Base-by-base conservation (phyloP, 2,113 vertebrate species). In the Sinocyclocheilus anophthalmus region DNA sequence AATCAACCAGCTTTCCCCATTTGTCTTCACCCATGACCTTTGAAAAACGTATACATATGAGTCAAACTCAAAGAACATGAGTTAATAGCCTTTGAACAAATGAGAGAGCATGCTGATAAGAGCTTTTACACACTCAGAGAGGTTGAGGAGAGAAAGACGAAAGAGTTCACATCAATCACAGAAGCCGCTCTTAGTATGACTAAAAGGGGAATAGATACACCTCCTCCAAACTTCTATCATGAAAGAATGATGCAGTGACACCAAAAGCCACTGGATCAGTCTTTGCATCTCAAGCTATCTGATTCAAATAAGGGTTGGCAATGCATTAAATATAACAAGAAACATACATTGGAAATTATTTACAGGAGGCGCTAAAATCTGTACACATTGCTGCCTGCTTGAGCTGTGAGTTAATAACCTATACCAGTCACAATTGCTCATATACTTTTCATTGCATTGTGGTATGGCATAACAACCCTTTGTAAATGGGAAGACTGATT, bases 161-260 rank as follows among this genome's bases (percentile, higher is more conserved):
- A 33, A 55, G 55, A 59, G 18, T 33, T 26, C 8, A 53, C 8
- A 55, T 59, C 26, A 79, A 59, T 79, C 76, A 39, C 18, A n/a
- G 76, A 57, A 78, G 22, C 11, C 9, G 24, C 50, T 55, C 9
- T 53, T 9, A 24, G 55, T 4, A 48, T 42, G 37, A 42, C 33
- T 42, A 81, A 42, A 61, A 37, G 22, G 10, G 1, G 50, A 59
- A 39, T 22, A 59, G 16, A 13, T 20, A 39, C 0, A 11, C 39
- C 70, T 76, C n/a, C n/a, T 42, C 6, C 22, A 63, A 24, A 42
- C 20, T 39, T 48, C 13, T 3, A 65, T 8, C 57, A 81, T 65
- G 59, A 65, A 45, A 81, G 4, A 65, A 7, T 81, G 78, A 81
- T 48, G 37, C 59, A 81, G 67, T 48, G 79, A 12, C 24, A 67